Evolutionary conservation across 2,113 vertebrate species (phyloP).

Genomic region (Cyanoderma ruficeps): DNA sequence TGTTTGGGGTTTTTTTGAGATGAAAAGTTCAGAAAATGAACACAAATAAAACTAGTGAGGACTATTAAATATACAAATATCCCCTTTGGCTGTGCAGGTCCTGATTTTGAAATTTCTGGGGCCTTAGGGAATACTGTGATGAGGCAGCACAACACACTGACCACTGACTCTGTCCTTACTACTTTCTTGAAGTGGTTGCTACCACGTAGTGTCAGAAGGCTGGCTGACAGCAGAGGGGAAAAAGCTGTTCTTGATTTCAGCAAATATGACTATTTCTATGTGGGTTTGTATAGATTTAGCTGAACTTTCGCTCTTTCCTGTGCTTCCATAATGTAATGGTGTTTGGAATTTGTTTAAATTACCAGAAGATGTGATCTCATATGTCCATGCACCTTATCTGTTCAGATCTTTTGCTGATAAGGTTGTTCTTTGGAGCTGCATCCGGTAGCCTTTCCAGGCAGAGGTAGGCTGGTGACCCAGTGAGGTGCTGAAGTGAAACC

Average conservation of each 20-base stretch:
- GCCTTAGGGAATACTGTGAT: background rate
- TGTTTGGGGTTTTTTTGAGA: background rate
- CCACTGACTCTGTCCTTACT: background rate
- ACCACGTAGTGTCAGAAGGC: background rate
- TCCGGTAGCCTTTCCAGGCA: background rate
- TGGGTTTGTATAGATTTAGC: background rate
- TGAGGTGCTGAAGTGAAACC: conserved; percentile 35
- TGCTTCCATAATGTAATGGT: background rate
- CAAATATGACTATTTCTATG: background rate
- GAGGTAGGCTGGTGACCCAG: background rate
- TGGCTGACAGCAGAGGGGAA: background rate
- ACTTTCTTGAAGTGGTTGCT: background rate
- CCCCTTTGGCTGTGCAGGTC: background rate
- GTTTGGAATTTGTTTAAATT: background rate
- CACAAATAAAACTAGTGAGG: background rate
- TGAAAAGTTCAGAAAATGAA: background rate
- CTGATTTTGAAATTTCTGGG: background rate
- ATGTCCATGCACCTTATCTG: background rate
- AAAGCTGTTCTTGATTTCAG: background rate
- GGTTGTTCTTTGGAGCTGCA: background rate
- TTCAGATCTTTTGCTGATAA: conserved; percentile 42
- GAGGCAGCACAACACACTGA: background rate
- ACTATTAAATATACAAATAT: background rate
- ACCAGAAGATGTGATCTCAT: conserved; percentile 48
- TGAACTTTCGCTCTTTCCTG: background rate